Percentiles rank a stretch among this genome's conserved stretches.
Evolutionary conservation across 1,140 invertebrate genomes (phyloP).

Genomic region (Philopotamus ludificatus): DNA sequence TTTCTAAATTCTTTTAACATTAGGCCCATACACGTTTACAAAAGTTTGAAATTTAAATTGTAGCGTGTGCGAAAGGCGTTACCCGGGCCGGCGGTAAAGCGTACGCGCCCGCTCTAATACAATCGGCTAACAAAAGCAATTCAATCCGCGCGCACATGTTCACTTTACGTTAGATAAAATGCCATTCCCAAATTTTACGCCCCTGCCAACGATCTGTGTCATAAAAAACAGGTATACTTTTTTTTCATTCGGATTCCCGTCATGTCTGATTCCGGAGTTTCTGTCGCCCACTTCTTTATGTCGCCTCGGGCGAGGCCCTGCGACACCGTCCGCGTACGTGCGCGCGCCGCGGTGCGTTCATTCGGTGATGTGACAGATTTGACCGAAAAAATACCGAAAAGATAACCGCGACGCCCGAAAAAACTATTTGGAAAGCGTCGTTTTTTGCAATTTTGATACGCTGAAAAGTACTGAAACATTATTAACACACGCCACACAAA

Average conservation of each 20-base stretch:
- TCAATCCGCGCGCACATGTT: constrained; percentile 29
- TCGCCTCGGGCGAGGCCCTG: too few relatives aligned
- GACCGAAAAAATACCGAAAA: background rate
- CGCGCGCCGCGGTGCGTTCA: background rate
- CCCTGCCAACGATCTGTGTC: constrained; percentile 22
- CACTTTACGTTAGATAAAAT: constrained; percentile 32
- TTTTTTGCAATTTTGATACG: too few relatives aligned
- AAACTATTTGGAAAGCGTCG: too few relatives aligned
- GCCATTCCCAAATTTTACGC: constrained; percentile 32
- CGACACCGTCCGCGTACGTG: background rate
- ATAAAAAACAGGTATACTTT: constrained; percentile 37
- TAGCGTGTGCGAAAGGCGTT: too few relatives aligned
- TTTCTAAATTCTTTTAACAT: too few relatives aligned
- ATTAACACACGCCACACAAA: constrained; percentile 7
- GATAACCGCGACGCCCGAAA: background rate
- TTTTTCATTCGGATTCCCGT: constrained; percentile 39
- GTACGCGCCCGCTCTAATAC: constrained; percentile 13
- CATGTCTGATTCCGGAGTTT: constrained; percentile 33
- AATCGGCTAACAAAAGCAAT: constrained; percentile 32
- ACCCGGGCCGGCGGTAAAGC: background rate
- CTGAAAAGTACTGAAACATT: too few relatives aligned
- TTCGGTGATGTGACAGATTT: background rate
- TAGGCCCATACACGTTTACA: too few relatives aligned
- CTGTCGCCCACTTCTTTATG: constrained; percentile 25
- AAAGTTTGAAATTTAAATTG: too few relatives aligned